phyloP scores from a whole-genome alignment of 1,140 invertebrate species.

The Anadara kagoshimensis region DNA sequence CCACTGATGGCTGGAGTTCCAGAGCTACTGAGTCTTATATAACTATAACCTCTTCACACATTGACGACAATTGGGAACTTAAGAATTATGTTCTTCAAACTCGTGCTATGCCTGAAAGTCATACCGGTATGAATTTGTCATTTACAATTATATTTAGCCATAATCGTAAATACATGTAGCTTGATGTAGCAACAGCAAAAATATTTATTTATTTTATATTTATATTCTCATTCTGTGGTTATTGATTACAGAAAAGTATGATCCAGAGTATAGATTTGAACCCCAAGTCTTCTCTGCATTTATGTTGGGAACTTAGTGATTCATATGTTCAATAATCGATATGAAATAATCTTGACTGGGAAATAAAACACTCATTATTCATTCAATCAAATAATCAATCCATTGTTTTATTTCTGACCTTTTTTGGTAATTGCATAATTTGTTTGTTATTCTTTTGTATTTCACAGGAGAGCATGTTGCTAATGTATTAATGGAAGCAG shows the following conservation, averaged over 20 bases:
- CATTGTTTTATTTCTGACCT: not conserved
- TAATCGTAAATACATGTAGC: not conserved
- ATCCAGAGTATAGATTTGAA: too few relatives aligned
- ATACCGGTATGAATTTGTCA: conserved; percentile 17
- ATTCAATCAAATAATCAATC: not conserved
- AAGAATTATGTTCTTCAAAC: conserved; percentile 31
- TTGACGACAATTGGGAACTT: conserved; percentile 11
- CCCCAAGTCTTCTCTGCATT: too few relatives aligned
- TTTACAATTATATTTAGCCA: not conserved
- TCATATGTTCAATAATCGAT: too few relatives aligned
- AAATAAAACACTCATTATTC: not conserved
- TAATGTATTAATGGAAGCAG: conserved; percentile 13
- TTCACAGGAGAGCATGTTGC: conserved; percentile 33
- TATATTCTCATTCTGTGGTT: not conserved
- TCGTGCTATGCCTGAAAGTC: conserved; percentile 18
- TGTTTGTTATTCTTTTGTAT: too few relatives aligned
- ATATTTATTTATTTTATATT: not conserved
- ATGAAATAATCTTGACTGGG: too few relatives aligned
- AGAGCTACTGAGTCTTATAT: conserved; percentile 24
- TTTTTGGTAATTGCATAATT: not conserved
- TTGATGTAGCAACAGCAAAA: not conserved
- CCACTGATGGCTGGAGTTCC: conserved; percentile 26
- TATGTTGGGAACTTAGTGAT: too few relatives aligned
- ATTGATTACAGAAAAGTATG: too few relatives aligned
- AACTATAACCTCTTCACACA: conserved; percentile 15